phyloP scores from a whole-genome alignment of 2,113 vertebrate species.

The Nesogale talazaci region DNA sequence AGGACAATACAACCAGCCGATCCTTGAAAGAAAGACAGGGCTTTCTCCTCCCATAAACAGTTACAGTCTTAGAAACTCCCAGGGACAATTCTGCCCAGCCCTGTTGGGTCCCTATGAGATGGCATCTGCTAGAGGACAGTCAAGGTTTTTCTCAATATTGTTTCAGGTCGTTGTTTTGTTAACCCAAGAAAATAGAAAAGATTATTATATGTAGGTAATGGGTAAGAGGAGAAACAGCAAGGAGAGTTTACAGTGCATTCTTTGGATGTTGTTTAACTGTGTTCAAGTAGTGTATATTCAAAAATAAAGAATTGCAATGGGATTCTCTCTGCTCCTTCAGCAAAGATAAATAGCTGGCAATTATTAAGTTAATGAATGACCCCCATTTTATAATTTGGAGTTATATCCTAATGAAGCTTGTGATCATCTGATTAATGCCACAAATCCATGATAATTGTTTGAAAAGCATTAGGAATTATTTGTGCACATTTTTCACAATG shows the following conservation, averaged over 20 bases:
- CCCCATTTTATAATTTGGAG: neutral
- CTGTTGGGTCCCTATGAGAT: too few species aligned
- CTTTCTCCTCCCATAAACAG: too few species aligned
- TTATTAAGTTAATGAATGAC: neutral
- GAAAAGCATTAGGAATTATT: slow-evolving; percentile 1
- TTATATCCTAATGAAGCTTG: slow-evolving; percentile 23
- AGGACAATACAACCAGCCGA: too few species aligned
- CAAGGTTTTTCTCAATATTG: too few species aligned
- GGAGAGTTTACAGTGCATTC: neutral
- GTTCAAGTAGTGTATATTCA: neutral
- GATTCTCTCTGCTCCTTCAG: slow-evolving; percentile 14
- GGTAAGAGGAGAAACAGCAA: neutral
- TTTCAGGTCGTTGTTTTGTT: too few species aligned
- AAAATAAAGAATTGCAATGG: neutral
- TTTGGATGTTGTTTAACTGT: neutral
- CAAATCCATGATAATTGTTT: slow-evolving; percentile 2
- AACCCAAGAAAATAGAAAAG: neutral
- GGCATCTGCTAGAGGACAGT: too few species aligned
- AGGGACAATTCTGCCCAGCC: too few species aligned
- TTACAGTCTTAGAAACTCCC: too few species aligned
- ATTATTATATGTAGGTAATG: neutral
- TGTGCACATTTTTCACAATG: neutral
- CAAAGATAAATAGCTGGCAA: slow-evolving; percentile 3
- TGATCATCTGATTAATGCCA: slow-evolving; percentile 12
- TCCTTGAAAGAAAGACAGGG: too few species aligned